These are phyloP conservation scores for Hycleus phaleratus DNA, from an alignment of 1,140 invertebrate genomes.

Conservation along the genomic window DNA sequence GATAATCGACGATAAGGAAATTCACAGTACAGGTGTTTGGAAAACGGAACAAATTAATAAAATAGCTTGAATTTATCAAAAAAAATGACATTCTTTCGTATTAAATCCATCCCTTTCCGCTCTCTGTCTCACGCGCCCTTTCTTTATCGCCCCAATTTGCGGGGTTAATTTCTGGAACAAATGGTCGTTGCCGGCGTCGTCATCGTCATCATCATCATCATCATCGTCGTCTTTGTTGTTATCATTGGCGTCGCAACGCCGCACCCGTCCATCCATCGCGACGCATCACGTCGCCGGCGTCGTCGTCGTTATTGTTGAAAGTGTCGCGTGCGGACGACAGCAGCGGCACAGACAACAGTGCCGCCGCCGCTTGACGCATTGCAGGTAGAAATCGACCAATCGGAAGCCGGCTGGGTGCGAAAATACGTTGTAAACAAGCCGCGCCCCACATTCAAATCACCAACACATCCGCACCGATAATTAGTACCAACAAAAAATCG, in stretches of 20 bases:
- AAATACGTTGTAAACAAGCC: slow-evolving; percentile 54
- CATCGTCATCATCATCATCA: too few relatives aligned
- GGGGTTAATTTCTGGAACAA: too few relatives aligned
- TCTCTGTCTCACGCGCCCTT: too few relatives aligned
- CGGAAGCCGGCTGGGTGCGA: slow-evolving; percentile 40
- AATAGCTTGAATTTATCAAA: too few relatives aligned
- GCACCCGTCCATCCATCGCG: slow-evolving; percentile 30
- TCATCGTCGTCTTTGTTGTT: background rate
- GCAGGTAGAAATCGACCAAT: slow-evolving; percentile 71
- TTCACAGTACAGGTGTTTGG: too few relatives aligned
- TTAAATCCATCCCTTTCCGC: too few relatives aligned
- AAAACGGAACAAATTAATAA: too few relatives aligned
- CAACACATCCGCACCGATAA: slow-evolving; percentile 43
- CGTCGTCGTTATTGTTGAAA: slow-evolving; percentile 13
- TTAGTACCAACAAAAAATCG: slow-evolving; percentile 39
- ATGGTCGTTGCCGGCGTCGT: too few relatives aligned
- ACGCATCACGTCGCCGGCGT: slow-evolving; percentile 19
- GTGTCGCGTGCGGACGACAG: slow-evolving; percentile 28
- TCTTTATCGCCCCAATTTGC: too few relatives aligned
- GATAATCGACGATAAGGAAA: too few relatives aligned
- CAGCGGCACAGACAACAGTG: slow-evolving; percentile 2
- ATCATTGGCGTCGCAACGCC: slow-evolving; percentile 14
- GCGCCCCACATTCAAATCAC: slow-evolving; percentile 53
- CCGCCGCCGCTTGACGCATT: slow-evolving; percentile 61
- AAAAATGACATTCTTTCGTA: too few relatives aligned